These are phyloP conservation scores for Amblyraja radiata DNA, from an alignment of 2,797 vertebrate species.

Conservation along the genomic window DNA sequence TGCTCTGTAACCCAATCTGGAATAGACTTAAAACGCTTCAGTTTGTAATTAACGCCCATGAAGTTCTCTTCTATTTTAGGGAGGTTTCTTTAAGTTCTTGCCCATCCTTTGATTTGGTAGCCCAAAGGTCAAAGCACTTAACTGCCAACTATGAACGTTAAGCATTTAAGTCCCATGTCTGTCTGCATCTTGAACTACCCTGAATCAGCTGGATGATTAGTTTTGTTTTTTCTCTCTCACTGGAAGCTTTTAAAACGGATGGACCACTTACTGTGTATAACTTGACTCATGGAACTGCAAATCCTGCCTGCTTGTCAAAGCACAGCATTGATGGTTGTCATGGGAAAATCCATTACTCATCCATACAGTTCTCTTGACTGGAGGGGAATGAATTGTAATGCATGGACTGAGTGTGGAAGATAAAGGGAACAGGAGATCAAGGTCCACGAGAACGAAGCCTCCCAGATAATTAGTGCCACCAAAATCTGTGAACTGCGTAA, in stretches of 20 bases:
- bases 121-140: conserved; percentile 24
- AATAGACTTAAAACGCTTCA: not conserved
- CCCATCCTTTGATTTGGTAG: not conserved
- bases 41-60: not conserved
- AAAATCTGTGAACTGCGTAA: no score
- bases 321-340: not conserved
- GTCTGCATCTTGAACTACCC: not conserved
- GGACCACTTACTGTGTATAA: not conserved
- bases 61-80: not conserved
- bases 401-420: not conserved
- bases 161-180: not conserved
- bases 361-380: not conserved
- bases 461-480: not conserved
- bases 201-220: not conserved
- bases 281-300: not conserved
- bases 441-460: not conserved
- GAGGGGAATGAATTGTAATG: not conserved
- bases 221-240: not conserved
- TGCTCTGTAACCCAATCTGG: not conserved
- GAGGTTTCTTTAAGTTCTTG: not conserved
- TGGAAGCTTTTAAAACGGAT: not conserved
- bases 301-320: not conserved
- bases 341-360: not conserved
- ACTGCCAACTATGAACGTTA: not conserved
- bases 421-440: not conserved